Evolutionary conservation across 1,140 invertebrate genomes (phyloP).

Genomic region (Scaptomyza pallida): DNA sequence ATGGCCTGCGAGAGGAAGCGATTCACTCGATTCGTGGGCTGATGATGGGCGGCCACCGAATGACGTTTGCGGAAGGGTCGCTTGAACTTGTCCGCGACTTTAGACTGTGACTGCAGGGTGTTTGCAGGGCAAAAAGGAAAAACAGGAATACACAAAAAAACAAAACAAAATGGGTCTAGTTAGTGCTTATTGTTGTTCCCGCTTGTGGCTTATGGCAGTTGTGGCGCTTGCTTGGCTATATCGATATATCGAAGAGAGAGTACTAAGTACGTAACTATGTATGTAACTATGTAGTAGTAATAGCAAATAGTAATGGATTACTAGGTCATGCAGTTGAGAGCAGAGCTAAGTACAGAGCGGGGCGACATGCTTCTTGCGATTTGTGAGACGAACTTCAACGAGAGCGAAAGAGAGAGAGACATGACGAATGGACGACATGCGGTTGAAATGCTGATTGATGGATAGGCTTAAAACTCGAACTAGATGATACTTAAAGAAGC

Average conservation of each 20-base stretch:
- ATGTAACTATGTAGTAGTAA: neutral
- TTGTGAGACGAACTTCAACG: neutral
- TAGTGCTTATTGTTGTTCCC: slow-evolving; percentile 15
- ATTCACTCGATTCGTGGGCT: slow-evolving; percentile 94
- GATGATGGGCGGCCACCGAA: slow-evolving; percentile 91
- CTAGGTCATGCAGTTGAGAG: slow-evolving; percentile 47
- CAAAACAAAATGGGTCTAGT: slow-evolving; percentile 9
- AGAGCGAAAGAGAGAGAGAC: too few relatives aligned
- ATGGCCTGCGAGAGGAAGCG: slow-evolving; percentile 96
- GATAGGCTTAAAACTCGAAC: slow-evolving; percentile 11
- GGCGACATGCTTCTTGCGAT: slow-evolving; percentile 28
- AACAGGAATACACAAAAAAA: too few relatives aligned
- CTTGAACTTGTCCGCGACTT: slow-evolving; percentile 93
- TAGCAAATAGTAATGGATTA: slow-evolving; percentile 31
- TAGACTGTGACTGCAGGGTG: slow-evolving; percentile 86
- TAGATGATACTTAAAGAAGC: slow-evolving; percentile 18
- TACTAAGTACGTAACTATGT: slow-evolving; percentile 19
- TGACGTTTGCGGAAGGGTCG: slow-evolving; percentile 94
- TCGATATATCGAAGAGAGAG: slow-evolving; percentile 18
- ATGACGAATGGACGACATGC: slow-evolving; percentile 23
- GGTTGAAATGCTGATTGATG: neutral
- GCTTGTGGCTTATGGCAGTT: slow-evolving; percentile 22
- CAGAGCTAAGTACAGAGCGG: slow-evolving; percentile 21
- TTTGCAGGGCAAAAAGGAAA: neutral
- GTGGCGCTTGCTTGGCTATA: slow-evolving; percentile 26